A percentile compares a stretch with the other conserved stretches of the same genome.
These are phyloP conservation scores for Petrocephalus microphthalmus DNA, from an alignment of 2,113 vertebrate species.

Conservation along the genomic window DNA sequence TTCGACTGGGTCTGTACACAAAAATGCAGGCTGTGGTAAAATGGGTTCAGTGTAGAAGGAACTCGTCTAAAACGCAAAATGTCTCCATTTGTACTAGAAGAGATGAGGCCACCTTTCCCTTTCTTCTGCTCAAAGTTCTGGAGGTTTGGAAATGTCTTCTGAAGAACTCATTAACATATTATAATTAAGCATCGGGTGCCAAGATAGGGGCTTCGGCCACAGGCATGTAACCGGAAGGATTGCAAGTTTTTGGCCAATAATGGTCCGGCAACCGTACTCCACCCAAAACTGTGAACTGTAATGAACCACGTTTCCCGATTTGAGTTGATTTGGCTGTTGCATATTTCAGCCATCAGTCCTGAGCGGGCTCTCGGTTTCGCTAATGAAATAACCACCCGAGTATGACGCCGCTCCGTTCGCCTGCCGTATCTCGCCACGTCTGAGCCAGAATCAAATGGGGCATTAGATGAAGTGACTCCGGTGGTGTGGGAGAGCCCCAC, in stretches of 20 bases:
- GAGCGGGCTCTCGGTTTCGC: slow-evolving; percentile 21
- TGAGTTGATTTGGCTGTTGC: slow-evolving; percentile 15
- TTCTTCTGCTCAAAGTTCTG: background rate
- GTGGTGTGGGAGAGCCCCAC: slow-evolving; percentile 16
- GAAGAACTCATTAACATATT: background rate
- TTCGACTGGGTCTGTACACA: too few relatives aligned
- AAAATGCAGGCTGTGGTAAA: background rate
- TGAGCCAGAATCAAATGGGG: slow-evolving; percentile 31
- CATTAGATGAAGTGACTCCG: slow-evolving; percentile 29
- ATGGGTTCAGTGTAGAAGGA: background rate
- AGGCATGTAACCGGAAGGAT: background rate
- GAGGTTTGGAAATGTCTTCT: background rate
- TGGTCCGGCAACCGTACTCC: background rate
- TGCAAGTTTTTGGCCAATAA: background rate
- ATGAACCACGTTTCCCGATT: background rate
- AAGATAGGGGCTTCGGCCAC: background rate
- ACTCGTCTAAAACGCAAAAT: background rate
- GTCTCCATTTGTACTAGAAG: background rate
- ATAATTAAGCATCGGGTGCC: background rate
- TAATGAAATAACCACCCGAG: slow-evolving; percentile 34
- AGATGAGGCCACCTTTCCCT: background rate
- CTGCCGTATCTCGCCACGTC: slow-evolving; percentile 17
- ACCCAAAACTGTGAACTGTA: background rate
- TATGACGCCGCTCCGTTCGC: slow-evolving; percentile 22
- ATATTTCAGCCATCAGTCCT: slow-evolving; percentile 6